These are phyloP conservation scores for Zoroaster sp. DNA, from an alignment of 53 echinoderm and acorn worm genomes.

Conservation along the genomic window DNA sequence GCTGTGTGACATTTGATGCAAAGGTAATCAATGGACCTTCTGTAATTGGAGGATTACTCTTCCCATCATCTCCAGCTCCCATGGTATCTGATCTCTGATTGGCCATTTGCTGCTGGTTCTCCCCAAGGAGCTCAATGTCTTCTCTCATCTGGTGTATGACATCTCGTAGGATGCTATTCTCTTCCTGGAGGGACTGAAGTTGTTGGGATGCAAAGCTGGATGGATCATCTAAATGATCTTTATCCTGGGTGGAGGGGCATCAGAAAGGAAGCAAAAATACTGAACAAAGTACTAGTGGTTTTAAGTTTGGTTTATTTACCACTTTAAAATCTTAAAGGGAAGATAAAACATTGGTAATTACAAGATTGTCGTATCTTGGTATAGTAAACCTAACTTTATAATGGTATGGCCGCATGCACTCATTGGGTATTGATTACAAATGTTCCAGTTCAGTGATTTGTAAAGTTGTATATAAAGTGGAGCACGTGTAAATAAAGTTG, in stretches of 20 bases:
- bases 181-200: conserved; percentile 65
- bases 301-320: neutral
- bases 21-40: too few relatives aligned
- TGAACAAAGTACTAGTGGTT: neutral
- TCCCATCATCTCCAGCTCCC: neutral
- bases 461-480: too few relatives aligned
- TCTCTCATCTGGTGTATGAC: conserved; percentile 86
- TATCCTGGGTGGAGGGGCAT: conserved; percentile 21
- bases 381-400: too few relatives aligned
- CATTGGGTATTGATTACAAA: too few relatives aligned
- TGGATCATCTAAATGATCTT: conserved; percentile 20
- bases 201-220: conserved; percentile 34
- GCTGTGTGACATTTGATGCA: too few relatives aligned
- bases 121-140: conserved; percentile 77
- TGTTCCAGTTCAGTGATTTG: too few relatives aligned
- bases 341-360: too few relatives aligned
- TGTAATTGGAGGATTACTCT: conserved; percentile 56
- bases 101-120: conserved; percentile 5
- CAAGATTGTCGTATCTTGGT: too few relatives aligned
- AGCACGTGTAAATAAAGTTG: too few relatives aligned
- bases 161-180: conserved; percentile 79
- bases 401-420: too few relatives aligned
- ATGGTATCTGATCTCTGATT: conserved; percentile 21
- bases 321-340: neutral
- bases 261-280: neutral